phyloP scores from a whole-genome alignment of 2,888 invertebrate species.

The Nomada ruficornis region DNA sequence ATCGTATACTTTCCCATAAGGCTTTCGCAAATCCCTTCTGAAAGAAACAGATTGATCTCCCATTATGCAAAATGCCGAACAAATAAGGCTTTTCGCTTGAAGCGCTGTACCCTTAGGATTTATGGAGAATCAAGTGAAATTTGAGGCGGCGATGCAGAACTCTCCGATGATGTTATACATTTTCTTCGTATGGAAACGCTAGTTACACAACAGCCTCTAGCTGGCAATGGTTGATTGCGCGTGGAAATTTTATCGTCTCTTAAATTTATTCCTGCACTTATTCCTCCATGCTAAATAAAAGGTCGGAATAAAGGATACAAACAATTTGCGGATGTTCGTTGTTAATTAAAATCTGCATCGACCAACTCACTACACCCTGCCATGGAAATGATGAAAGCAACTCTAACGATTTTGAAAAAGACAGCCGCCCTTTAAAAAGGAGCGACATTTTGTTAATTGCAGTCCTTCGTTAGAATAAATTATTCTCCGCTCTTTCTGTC shows the following conservation, averaged over 20 bases:
- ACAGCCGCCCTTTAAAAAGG: conserved; percentile 33
- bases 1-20: conserved; percentile 58
- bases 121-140: conserved; percentile 65
- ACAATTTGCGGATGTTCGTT: neutral
- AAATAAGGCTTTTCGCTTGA: conserved; percentile 68
- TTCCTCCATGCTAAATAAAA: neutral
- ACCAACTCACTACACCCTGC: neutral
- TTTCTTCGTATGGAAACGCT: conserved; percentile 50
- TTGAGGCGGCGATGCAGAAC: conserved; percentile 66
- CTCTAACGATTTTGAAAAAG: conserved; percentile 51
- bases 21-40: conserved; percentile 63
- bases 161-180: conserved; percentile 37
- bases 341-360: conserved; percentile 8
- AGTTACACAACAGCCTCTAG: conserved; percentile 34
- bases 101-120: conserved; percentile 54
- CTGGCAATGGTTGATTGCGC: conserved; percentile 9
- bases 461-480: conserved; percentile 63
- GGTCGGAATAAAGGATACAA: neutral
- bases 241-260: conserved; percentile 8
- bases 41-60: conserved; percentile 67
- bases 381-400: neutral
- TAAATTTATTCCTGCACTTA: neutral
- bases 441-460: conserved; percentile 59
- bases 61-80: conserved; percentile 75
- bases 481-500: conserved; percentile 48